Evolutionary conservation across 2,797 vertebrate species (phyloP).

Genomic region (Crocidura indochinensis): DNA sequence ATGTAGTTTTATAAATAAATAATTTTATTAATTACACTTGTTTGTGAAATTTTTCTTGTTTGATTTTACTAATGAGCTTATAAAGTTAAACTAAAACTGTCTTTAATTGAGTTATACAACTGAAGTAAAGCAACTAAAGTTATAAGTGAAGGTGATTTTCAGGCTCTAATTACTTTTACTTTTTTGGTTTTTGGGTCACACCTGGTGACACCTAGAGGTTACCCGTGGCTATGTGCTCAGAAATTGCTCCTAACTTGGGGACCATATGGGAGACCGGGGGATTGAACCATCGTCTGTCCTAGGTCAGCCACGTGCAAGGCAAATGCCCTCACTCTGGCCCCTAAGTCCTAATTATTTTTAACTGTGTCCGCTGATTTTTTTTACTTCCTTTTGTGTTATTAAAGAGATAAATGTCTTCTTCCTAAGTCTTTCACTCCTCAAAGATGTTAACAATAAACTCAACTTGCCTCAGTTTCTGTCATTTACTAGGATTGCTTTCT

Average conservation of each 20-base stretch:
- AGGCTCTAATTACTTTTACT: too few species aligned
- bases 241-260: too few species aligned
- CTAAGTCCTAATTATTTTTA: neutral
- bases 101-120: neutral
- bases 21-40: neutral
- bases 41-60: neutral
- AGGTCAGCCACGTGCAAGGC: too few species aligned
- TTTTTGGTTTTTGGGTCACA: too few species aligned
- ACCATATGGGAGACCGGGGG: too few species aligned
- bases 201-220: too few species aligned
- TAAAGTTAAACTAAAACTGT: neutral
- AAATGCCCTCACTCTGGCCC: too few species aligned
- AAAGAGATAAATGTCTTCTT: neutral
- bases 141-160: neutral
- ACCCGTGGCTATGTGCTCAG: too few species aligned
- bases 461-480: neutral
- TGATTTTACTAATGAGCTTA: slow-evolving; percentile 23
- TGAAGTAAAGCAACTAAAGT: neutral
- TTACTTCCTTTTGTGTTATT: neutral
- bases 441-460: neutral
- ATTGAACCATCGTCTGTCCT: too few species aligned
- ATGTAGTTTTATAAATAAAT: slow-evolving; percentile 23
- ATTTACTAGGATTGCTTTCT: too few species aligned
- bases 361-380: neutral
- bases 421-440: neutral